Evolutionary conservation across 1,140 invertebrate genomes (phyloP).

Genomic region (Trichomalopsis sarcophagae): DNA sequence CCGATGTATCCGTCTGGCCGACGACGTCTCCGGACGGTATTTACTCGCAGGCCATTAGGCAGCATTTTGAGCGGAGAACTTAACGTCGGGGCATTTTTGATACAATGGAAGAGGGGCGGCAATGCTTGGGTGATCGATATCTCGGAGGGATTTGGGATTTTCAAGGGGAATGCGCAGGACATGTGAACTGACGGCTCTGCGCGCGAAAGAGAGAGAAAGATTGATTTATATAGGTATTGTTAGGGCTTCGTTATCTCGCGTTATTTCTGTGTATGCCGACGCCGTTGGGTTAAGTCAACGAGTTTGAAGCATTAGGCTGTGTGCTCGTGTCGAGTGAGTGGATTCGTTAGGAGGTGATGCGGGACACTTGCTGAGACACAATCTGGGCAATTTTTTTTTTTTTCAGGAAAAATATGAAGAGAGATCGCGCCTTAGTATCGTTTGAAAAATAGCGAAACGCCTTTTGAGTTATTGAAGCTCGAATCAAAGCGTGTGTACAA

Average conservation of each 20-base stretch:
- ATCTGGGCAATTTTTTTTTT: neutral
- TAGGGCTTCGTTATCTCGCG: neutral
- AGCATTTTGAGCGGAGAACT: neutral
- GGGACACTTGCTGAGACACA: neutral
- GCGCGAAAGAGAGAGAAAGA: neutral
- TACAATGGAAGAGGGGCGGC: no score
- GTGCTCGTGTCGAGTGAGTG: neutral
- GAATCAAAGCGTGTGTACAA: no score
- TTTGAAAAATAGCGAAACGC: no score
- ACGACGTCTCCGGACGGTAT: neutral
- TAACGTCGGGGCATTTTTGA: neutral
- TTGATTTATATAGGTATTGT: neutral
- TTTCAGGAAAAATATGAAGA: neutral
- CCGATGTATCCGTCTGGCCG: neutral
- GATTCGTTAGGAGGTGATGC: neutral
- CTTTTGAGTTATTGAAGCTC: no score
- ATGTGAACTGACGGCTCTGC: slow-evolving; percentile 15
- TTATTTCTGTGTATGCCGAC: neutral
- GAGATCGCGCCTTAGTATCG: no score
- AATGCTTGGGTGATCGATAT: slow-evolving; percentile 6
- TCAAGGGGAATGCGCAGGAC: neutral
- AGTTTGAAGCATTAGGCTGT: neutral
- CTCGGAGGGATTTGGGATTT: slow-evolving; percentile 18
- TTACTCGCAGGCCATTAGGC: slow-evolving; percentile 38
- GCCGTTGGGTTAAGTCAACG: neutral